Conservation (phyloP, 92 coral and sea anemone genomes). For the Parazoanthus swiftii region DNA sequence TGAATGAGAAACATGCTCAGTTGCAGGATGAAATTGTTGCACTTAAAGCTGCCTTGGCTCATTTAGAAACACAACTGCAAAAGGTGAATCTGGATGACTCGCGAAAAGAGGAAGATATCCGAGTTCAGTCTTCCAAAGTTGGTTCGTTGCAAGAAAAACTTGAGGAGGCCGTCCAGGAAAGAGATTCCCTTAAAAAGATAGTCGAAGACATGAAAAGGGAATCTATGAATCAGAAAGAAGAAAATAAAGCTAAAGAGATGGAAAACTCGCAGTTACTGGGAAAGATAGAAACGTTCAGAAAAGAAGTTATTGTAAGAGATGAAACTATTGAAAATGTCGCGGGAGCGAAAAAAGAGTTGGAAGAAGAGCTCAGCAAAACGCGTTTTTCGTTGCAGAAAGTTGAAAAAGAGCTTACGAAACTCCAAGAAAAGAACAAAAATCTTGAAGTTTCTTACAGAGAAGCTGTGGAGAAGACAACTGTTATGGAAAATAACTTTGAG, state of each 20-base stretch:
- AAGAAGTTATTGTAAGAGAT: not conserved
- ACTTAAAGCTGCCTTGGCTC: not conserved
- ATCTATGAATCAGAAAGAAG: slow-evolving; percentile 8
- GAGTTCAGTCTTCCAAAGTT: not conserved
- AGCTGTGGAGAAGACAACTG: slow-evolving; percentile 18
- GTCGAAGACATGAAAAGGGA: not conserved
- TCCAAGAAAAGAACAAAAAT: not conserved
- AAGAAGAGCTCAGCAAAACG: slow-evolving; percentile 4
- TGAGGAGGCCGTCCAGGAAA: slow-evolving; percentile 2
- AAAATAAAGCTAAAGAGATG: not conserved
- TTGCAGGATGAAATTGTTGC: slow-evolving; percentile 9
- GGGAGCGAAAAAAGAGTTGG: slow-evolving; percentile 14
- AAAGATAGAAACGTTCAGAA: not conserved
- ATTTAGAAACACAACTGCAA: slow-evolving; percentile 4
- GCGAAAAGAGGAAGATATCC: not conserved
- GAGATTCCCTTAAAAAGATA: not conserved
- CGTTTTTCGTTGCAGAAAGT: slow-evolving; percentile 8
- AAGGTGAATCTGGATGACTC: not conserved
- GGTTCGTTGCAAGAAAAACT: slow-evolving; percentile 1
- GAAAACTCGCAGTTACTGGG: slow-evolving; percentile 12
- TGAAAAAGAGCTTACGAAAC: not conserved
- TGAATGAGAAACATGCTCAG: not conserved
- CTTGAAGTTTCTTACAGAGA: slow-evolving; percentile 3
- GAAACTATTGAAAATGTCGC: not conserved
- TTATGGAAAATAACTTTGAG: not conserved